Conservation (phyloP, 1,140 invertebrate species). For the Aethina tumida region DNA sequence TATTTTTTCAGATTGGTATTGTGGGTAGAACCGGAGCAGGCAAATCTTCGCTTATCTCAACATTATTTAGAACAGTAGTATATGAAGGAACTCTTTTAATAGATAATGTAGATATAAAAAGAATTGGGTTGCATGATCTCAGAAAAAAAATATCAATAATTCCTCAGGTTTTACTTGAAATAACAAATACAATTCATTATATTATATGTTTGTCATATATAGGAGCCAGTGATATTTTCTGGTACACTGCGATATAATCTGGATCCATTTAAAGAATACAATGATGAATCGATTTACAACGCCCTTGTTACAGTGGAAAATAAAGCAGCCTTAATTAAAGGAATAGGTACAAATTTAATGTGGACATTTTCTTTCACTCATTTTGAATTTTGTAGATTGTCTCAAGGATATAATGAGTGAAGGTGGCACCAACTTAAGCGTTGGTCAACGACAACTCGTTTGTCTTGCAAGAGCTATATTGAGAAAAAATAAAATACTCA, state of each 20-base stretch:
- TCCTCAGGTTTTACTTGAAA: constrained; percentile 48
- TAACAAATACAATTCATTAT: neutral
- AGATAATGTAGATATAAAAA: constrained; percentile 46
- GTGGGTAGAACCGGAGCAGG: constrained; percentile 85
- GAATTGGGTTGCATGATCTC: constrained; percentile 49
- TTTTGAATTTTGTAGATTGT: too few relatives aligned
- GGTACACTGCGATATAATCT: constrained; percentile 69
- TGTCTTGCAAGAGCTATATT: constrained; percentile 60
- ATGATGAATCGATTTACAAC: constrained; percentile 32
- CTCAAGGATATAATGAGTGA: constrained; percentile 46
- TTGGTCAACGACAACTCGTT: constrained; percentile 60
- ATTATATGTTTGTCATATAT: neutral
- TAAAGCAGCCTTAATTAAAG: constrained; percentile 35
- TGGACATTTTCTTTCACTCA: too few relatives aligned
- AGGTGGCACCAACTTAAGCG: constrained; percentile 56
- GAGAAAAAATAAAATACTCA: constrained; percentile 52
- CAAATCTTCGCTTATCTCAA: constrained; percentile 79
- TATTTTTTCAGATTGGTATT: constrained; percentile 64
- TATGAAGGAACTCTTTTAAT: constrained; percentile 51
- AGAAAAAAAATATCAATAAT: constrained; percentile 68
- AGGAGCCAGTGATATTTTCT: constrained; percentile 75
- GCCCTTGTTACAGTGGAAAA: constrained; percentile 44
- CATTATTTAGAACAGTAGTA: constrained; percentile 67
- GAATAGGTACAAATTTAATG: constrained; percentile 35
- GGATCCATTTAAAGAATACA: constrained; percentile 66